Percentiles rank a stretch among this genome's conserved stretches.
These are phyloP conservation scores for Thaumatotibia leucotreta DNA, from an alignment of 1,140 invertebrate genomes.

Conservation along the genomic window DNA sequence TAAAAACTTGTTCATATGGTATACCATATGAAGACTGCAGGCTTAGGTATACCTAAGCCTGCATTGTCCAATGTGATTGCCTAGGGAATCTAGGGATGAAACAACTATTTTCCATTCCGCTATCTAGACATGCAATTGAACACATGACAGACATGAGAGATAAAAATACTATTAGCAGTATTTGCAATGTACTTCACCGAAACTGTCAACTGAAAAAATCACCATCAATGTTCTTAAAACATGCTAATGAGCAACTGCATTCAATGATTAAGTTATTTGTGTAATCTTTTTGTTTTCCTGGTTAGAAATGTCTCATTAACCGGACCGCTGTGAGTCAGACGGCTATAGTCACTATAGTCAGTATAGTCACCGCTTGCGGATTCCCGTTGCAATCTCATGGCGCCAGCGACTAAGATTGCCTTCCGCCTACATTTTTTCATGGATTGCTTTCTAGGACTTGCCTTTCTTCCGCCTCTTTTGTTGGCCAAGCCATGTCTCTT, in stretches of 20 bases:
- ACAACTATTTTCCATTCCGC: no score
- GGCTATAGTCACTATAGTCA: not conserved
- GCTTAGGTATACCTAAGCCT: no score
- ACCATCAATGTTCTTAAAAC: not conserved
- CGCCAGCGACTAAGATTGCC: not conserved
- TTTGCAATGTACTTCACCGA: no score
- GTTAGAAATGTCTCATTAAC: not conserved
- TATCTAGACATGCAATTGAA: no score
- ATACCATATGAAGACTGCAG: no score
- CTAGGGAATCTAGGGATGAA: no score
- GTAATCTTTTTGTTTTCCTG: not conserved
- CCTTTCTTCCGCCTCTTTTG: not conserved
- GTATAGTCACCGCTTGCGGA: conserved; percentile 5
- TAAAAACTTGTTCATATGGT: no score
- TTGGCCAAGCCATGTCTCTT: no score
- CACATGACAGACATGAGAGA: no score
- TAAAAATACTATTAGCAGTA: no score
- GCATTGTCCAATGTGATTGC: no score
- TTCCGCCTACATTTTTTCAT: not conserved
- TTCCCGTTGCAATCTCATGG: not conserved
- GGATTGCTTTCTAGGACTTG: not conserved
- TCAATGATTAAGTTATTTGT: not conserved
- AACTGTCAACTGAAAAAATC: not conserved
- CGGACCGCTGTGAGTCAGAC: conserved; percentile 6
- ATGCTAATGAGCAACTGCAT: not conserved